Evolutionary conservation across 2,888 invertebrate species (phyloP), one percentile per base, ranked within the genome.

Genomic region (Drosophila prolongata): DNA sequence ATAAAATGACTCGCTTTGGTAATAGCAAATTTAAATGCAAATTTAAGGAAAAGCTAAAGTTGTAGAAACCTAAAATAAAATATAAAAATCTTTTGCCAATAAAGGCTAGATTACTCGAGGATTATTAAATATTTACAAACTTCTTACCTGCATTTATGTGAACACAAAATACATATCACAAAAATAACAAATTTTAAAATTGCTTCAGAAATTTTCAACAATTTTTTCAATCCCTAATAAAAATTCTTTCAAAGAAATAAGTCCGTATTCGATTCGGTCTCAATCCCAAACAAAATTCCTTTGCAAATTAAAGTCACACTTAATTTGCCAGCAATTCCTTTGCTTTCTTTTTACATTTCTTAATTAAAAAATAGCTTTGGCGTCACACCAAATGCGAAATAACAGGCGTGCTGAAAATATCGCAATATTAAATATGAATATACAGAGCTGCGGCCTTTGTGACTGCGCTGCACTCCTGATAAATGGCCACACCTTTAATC

Each of bases 401-500:
- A 60, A 44, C 11, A 34, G 19, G 37, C 37, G 24, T 4, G 37
- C 35, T 42, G 57, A 30, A 35, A n/a, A 30, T 16, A 24, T 27
- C 19, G 30, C 37, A 69, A 47, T 49, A 43, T 57, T 44, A 40
- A 50, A 52, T 44, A 53, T 44, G 49, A 43, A 50, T 42, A 59
- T 57, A 37, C 52, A 55, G 64, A 55, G 59, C 50, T 46, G 11
- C 19, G 37, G 69, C 73, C 54, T 50, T 55, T 78, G 83, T 76
- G 86, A 81, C 58, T 78, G 87, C 59, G 66, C 85, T 89, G 89
- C 79, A 75, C 53, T 71, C 76, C 89, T 88, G 89, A 85, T 86
- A 79, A 88, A 86, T 88, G 73, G 75, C 72, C 85, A 86, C 85
- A 88, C 85, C 85, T 86, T 89, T 86, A 88, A 88, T 89, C 84